These are phyloP conservation scores for Hypsopygia costalis DNA, from an alignment of 2,888 invertebrate species.

Conservation along the genomic window DNA sequence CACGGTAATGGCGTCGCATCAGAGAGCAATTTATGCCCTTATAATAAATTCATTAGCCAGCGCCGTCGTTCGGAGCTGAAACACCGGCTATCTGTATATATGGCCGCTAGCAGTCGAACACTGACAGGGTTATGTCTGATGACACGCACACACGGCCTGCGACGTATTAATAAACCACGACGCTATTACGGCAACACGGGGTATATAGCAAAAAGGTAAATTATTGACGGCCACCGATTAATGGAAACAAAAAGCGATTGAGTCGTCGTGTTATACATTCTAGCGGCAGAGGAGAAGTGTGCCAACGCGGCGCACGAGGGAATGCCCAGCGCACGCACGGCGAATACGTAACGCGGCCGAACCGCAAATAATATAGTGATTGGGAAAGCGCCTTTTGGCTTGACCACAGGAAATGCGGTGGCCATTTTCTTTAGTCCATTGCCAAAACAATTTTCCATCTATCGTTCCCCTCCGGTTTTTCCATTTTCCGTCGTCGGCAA, in stretches of 20 bases:
- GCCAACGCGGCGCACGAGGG: constrained; percentile 17
- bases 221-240: constrained; percentile 17
- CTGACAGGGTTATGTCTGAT: constrained; percentile 33
- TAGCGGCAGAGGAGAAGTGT: constrained; percentile 29
- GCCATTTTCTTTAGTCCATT: constrained; percentile 63
- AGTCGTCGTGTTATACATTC: constrained; percentile 17
- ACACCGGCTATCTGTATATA: constrained; percentile 29
- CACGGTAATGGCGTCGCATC: constrained; percentile 73
- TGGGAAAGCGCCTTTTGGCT: constrained; percentile 72
- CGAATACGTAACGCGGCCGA: constrained; percentile 50
- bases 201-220: constrained; percentile 14
- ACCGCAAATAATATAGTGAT: constrained; percentile 48
- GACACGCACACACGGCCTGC: constrained; percentile 17
- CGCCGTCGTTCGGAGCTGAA: constrained; percentile 30
- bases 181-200: constrained; percentile 11
- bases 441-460: constrained; percentile 71
- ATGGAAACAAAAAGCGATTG: constrained; percentile 32
- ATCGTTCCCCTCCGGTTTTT: constrained; percentile 55
- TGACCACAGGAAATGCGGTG: constrained; percentile 77
- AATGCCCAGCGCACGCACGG: constrained; percentile 31
- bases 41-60: constrained; percentile 77
- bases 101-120: constrained; percentile 22
- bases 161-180: constrained; percentile 28
- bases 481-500: constrained; percentile 63
- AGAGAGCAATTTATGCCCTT: constrained; percentile 75